Evolutionary conservation across 2,797 vertebrate genomes (phyloP), one percentile per base, ranked within the genome.

Genomic region (Phoeniculus purpureus): DNA sequence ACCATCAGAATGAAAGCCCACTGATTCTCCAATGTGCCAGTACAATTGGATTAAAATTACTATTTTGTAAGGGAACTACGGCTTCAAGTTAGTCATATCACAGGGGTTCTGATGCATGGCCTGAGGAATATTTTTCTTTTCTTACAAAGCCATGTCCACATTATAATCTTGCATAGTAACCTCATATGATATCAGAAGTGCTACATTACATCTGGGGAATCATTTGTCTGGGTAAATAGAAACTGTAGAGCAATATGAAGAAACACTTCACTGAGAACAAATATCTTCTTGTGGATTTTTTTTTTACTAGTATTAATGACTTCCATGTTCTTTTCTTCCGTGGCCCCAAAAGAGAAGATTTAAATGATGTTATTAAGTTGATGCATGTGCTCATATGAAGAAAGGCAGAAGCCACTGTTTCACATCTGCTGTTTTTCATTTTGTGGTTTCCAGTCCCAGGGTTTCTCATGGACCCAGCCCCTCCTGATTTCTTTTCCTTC

Each of bases 11-110:
- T 78, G 92, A 94, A 94, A 94, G 45, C 20, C 34, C 86, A 68
- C 50, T 61, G 90, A 88, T 91, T 92, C 83, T 82, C 89, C 14
- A 8, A 94, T 75, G 82, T 80, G 70, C 31, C 88, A 52, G 7
- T 56, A 65, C 79, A 96, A 96, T 62, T 96, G 85, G 81, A 96
- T 97, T 94, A 87, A 95, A 96, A 88, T 77, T 83, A 68, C 76
- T 89, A 48, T 20, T 62, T 90, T 62, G 87, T 43, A 89, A 86
- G 47, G 43, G 47, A 92, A 54, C 22, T 84, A 60, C 48, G 34
- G 31, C 27, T 72, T 82, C 20, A 50, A 64, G 17, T 78, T 85
- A 88, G 34, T 43, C 70, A 10, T 50, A 18, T 51, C 6, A 3
- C 15, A 43, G 47, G 25, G 5, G 15, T 12, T 75, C 37, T 58